A percentile compares a stretch with the other conserved stretches of the same genome.
Evolutionary conservation across 2,888 invertebrate species (phyloP).

Genomic region (Ochropleura plecta): DNA sequence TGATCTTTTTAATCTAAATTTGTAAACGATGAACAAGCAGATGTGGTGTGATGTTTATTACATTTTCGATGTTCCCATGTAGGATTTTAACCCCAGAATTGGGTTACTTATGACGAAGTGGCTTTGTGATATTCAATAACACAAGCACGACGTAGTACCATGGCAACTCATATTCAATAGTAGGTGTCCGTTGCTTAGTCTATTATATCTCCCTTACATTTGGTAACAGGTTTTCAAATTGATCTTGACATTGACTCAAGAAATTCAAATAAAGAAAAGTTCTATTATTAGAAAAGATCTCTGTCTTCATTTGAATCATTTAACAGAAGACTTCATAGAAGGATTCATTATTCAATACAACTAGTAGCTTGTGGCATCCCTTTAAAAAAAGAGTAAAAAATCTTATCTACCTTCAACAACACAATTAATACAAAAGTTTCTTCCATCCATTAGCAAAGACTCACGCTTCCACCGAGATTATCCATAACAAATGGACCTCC

Average conservation of each 20-base stretch:
- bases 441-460: slow-evolving; percentile 42
- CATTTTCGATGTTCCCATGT: slow-evolving; percentile 70
- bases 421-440: slow-evolving; percentile 36
- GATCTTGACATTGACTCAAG: background rate
- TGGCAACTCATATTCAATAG: background rate
- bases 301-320: background rate
- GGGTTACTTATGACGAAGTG: slow-evolving; percentile 18
- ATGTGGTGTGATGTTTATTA: slow-evolving; percentile 69
- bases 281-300: background rate
- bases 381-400: slow-evolving; percentile 5
- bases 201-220: background rate
- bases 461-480: slow-evolving; percentile 52
- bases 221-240: background rate
- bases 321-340: background rate
- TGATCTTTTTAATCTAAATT: slow-evolving; percentile 68
- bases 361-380: too few relatives aligned
- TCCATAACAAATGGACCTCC: slow-evolving; percentile 55
- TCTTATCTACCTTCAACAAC: slow-evolving; percentile 13
- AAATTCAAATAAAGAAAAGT: background rate
- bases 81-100: slow-evolving; percentile 48
- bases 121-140: slow-evolving; percentile 1
- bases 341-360: background rate
- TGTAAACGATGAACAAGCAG: slow-evolving; percentile 69
- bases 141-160: background rate
- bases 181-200: background rate